Conservation (phyloP, 2,797 vertebrate species). For the Salmo trutta region DNA sequence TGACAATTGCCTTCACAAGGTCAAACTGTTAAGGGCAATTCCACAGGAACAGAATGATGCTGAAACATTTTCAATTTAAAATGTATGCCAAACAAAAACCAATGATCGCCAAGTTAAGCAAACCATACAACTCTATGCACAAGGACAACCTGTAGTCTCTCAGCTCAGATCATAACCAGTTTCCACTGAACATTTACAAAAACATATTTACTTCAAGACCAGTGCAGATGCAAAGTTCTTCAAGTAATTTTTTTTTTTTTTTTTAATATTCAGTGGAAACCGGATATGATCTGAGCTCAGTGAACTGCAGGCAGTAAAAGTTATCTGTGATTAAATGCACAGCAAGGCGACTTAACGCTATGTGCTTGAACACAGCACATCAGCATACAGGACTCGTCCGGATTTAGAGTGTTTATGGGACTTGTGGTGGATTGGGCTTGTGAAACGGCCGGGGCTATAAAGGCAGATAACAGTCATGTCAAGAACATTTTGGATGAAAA, state of each 20-base stretch:
- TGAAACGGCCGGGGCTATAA: neutral
- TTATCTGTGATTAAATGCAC: neutral
- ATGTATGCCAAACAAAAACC: no score
- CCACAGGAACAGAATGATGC: no score
- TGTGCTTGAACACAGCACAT: neutral
- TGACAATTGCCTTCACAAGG: neutral
- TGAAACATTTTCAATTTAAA: no score
- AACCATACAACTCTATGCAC: no score
- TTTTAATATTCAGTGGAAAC: no score
- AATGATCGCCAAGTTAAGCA: neutral
- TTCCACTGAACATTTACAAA: no score
- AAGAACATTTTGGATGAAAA: neutral
- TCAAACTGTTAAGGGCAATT: neutral
- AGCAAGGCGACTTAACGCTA: neutral
- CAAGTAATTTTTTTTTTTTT: no score
- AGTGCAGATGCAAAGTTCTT: no score
- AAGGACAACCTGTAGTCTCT: no score
- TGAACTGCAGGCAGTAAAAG: neutral
- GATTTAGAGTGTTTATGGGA: neutral
- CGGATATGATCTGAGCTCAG: neutral
- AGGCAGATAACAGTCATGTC: neutral
- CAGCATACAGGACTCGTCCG: neutral
- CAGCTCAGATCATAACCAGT: no score
- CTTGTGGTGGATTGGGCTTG: neutral
- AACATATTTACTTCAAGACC: no score